These are phyloP conservation scores for Eciton burchellii DNA, from an alignment of 1,140 invertebrate genomes.

Conservation along the genomic window DNA sequence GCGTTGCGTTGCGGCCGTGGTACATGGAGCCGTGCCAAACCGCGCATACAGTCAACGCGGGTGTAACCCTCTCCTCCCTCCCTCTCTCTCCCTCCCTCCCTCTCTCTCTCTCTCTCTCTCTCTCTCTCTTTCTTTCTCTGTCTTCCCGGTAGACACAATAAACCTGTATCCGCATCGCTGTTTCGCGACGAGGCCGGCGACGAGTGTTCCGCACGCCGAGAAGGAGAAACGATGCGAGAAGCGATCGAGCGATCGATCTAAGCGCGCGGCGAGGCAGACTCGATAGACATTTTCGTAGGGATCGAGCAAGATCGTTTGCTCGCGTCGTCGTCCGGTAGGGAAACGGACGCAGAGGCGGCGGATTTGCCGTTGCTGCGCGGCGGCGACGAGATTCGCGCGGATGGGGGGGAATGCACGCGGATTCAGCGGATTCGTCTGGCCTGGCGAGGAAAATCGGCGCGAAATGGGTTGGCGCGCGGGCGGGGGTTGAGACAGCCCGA, in stretches of 20 bases:
- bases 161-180: conserved; percentile 50
- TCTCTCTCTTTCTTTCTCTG: not conserved
- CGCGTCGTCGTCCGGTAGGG: not conserved
- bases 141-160: conserved; percentile 63
- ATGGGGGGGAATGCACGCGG: too few species aligned
- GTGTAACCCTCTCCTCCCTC: conserved; percentile 55
- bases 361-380: not conserved
- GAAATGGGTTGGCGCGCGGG: not conserved
- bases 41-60: conserved; percentile 37
- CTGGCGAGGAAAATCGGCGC: not conserved
- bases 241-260: not conserved
- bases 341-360: conserved; percentile 7
- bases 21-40: conserved; percentile 62
- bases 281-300: not conserved
- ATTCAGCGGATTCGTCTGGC: too few species aligned
- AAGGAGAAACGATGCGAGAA: conserved; percentile 20
- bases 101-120: not conserved
- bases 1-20: conserved; percentile 38
- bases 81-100: conserved; percentile 28
- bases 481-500: not conserved
- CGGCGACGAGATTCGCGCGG: too few species aligned
- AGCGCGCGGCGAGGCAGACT: conserved; percentile 16
- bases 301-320: too few species aligned
- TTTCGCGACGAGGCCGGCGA: conserved; percentile 15
- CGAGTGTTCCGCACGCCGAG: not conserved